Evolutionary conservation across 2,113 vertebrate genomes (phyloP).

Genomic region (Carettochelys insculpta): DNA sequence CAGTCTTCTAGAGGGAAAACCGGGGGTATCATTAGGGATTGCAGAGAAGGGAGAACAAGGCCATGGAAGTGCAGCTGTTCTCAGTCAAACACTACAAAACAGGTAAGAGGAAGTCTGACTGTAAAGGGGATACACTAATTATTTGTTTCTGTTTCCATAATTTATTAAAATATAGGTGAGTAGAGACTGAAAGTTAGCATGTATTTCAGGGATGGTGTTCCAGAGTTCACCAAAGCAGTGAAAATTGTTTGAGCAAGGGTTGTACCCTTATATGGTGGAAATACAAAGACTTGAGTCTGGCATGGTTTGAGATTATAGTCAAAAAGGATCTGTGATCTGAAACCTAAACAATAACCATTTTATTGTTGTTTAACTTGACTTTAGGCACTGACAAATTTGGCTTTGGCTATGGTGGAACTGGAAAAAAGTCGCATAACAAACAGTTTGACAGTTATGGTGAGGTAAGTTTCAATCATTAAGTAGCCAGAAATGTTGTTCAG

Average conservation of each 20-base stretch:
- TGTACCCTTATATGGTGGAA: neutral
- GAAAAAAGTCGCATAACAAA: conserved; percentile 98
- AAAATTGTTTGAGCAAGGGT: neutral
- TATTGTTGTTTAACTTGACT: neutral
- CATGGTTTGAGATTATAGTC: neutral
- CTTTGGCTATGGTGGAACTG: conserved; percentile 97
- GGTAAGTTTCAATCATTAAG: conserved; percentile 68
- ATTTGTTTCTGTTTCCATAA: neutral
- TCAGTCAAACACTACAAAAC: neutral
- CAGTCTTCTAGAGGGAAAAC: neutral
- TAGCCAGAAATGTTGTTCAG: neutral
- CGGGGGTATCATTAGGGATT: neutral
- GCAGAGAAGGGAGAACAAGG: rapidly evolving
- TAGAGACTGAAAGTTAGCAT: neutral
- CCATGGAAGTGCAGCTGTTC: rapidly evolving
- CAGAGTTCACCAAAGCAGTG: neutral
- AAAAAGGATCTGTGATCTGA: neutral
- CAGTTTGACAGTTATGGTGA: conserved; percentile 99
- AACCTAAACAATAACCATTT: neutral
- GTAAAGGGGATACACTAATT: rapidly evolving
- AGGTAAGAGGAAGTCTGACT: neutral
- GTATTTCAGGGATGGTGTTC: neutral
- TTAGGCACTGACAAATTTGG: conserved; percentile 95
- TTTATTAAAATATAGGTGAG: neutral
- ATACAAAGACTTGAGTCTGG: neutral